Evolutionary conservation across 2,888 invertebrate genomes (phyloP).

Genomic region (Dasysyrphus tricinctus): DNA sequence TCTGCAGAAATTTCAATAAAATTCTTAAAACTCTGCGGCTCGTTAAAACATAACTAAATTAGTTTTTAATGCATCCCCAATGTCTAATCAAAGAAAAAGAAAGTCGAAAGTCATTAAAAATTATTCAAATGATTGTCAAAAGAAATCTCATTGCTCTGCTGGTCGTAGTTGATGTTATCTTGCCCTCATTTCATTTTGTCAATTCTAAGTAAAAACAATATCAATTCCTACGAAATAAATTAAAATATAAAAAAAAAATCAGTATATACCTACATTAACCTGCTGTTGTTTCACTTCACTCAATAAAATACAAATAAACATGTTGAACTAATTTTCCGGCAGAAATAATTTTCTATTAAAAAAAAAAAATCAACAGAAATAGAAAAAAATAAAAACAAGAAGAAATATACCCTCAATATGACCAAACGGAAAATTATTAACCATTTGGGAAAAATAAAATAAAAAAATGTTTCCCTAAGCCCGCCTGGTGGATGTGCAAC

Average conservation of each 20-base stretch:
- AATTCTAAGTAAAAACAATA: slow-evolving; percentile 64
- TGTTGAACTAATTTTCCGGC: slow-evolving; percentile 71
- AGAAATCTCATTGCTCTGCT: slow-evolving; percentile 46
- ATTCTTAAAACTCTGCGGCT: slow-evolving; percentile 27
- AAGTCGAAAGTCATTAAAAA: slow-evolving; percentile 74
- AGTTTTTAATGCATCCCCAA: slow-evolving; percentile 73
- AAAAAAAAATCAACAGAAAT: slow-evolving; percentile 14
- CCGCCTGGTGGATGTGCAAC: slow-evolving; percentile 44
- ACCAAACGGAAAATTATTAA: slow-evolving; percentile 69
- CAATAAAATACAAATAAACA: slow-evolving; percentile 73
- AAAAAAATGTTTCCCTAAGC: slow-evolving; percentile 23
- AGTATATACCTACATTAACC: slow-evolving; percentile 64
- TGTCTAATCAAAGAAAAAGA: slow-evolving; percentile 60
- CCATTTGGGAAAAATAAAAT: slow-evolving; percentile 72
- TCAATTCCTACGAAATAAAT: slow-evolving; percentile 59
- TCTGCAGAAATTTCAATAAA: slow-evolving; percentile 45
- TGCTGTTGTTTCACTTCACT: slow-evolving; percentile 72
- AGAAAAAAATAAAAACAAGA: background rate
- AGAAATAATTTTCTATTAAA: slow-evolving; percentile 69
- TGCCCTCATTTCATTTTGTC: slow-evolving; percentile 27
- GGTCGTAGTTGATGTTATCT: background rate
- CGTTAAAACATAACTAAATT: slow-evolving; percentile 71
- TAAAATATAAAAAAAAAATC: slow-evolving; percentile 40
- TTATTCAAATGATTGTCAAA: slow-evolving; percentile 60
- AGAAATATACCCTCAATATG: slow-evolving; percentile 34